Evolutionary conservation across 1,140 invertebrate genomes (phyloP).

Genomic region (Trichogramma pretiosum): DNA sequence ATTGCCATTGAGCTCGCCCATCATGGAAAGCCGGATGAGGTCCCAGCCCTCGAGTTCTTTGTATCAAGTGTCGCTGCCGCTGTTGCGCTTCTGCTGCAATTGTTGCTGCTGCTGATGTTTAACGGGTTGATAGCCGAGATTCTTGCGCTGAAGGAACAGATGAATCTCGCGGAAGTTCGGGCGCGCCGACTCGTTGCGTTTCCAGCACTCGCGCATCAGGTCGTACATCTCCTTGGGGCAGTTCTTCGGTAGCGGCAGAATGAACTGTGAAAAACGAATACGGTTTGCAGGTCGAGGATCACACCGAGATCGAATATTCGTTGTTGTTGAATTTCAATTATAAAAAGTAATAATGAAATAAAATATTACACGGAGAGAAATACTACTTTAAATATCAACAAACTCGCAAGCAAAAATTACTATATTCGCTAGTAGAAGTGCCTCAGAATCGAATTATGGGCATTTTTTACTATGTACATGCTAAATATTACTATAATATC

Average conservation of each 20-base stretch:
- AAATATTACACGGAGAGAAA: no score
- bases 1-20: constrained; percentile 41
- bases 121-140: constrained; percentile 66
- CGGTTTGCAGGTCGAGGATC: no score
- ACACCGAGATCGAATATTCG: no score
- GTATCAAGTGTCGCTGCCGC: constrained; percentile 40
- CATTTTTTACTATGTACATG: no score
- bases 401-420: no score
- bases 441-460: no score
- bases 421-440: no score
- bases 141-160: constrained; percentile 83
- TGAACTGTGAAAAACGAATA: constrained; percentile 44
- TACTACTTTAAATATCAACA: no score
- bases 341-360: no score
- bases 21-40: constrained; percentile 39
- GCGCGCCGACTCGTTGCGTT: constrained; percentile 70
- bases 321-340: no score
- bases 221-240: constrained; percentile 88
- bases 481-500: no score
- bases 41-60: constrained; percentile 39
- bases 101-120: background rate
- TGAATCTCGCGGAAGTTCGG: constrained; percentile 86
- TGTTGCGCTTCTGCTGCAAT: no score
- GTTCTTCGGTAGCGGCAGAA: constrained; percentile 67
- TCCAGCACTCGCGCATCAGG: constrained; percentile 91